A percentile compares a stretch with the other conserved stretches of the same genome.
phyloP scores from a whole-genome alignment of 2,888 invertebrate species.

The Ophion costatus region DNA sequence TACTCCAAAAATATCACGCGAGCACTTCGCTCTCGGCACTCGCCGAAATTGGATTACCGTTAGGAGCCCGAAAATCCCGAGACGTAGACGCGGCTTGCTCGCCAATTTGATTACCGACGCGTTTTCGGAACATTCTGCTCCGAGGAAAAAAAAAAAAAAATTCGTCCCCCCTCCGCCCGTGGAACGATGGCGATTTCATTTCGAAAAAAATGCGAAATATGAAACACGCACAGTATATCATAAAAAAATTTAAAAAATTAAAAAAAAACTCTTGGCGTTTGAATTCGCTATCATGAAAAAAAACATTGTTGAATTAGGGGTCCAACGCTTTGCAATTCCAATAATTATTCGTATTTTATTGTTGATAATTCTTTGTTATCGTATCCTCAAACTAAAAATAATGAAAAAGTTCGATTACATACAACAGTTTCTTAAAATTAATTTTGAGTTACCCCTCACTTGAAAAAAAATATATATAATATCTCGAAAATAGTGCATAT shows the following conservation, averaged over 20 bases:
- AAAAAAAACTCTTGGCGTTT: no score
- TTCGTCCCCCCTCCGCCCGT: background rate
- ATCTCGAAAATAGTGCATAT: no score
- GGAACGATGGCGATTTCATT: background rate
- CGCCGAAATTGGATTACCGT: constrained; percentile 54
- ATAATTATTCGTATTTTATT: no score
- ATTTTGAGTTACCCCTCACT: no score
- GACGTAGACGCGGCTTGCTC: background rate
- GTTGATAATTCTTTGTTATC: no score
- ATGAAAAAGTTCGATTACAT: no score
- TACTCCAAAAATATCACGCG: constrained; percentile 12
- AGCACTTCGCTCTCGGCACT: constrained; percentile 22
- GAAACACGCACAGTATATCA: constrained; percentile 13
- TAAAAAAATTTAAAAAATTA: constrained; percentile 13
- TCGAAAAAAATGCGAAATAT: background rate
- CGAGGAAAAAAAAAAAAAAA: background rate
- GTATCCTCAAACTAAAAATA: no score
- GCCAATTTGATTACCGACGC: background rate
- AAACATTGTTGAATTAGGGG: no score
- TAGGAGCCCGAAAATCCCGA: constrained; percentile 19
- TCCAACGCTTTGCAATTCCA: no score
- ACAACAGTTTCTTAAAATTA: no score
- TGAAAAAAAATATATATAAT: no score
- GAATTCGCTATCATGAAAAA: no score
- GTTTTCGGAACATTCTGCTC: background rate